Evolutionary conservation across 1,140 invertebrate species (phyloP), one percentile per base, ranked within the genome.

Genomic region (Calycopis cecrops): DNA sequence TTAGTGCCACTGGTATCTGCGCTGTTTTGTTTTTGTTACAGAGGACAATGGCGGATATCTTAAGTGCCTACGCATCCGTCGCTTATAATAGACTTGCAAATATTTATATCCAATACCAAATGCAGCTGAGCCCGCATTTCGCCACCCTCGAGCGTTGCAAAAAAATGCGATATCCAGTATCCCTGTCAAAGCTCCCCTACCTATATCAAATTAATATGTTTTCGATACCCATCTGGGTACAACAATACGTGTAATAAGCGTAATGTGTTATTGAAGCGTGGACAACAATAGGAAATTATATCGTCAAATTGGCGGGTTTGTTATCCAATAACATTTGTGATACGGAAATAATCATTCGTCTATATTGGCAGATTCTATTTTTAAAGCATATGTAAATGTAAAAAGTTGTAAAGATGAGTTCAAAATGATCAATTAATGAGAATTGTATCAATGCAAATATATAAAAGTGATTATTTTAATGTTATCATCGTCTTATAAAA

Each of bases 51-150:
- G 63, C 69, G 64, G 67, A 69, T 62, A 67, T 70, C 55, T 67
- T 35, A 62, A 67, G 60, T 49, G 33, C 48, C 35, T 14, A 62
- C 48, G 52, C 70, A 69, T 82, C 71, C 73, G 71, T 64, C 55
- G 55, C 53, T 59, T 65, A 65, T 73, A 65, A 65, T 65, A 67
- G 57, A 63, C 35, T 61, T 63, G 65, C 57, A 38, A 62, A 65
- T 67, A 67, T 60, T 14, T 62, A 64, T 58, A 49, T 55, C 37
- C 49, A 49, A 16, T 53, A 64, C 50, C 33, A 53, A 54, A 61
- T 60, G 68, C 73, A 79, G 78, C 77, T 79, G 79, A 70, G 64
- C 81, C 81, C 79, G 77, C 79, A 82, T 82, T 18, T 65, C 64
- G 75, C 77, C 79, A 77, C 79, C 77, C 79, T 72, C 67, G 62